phyloP scores from a whole-genome alignment of 1,140 invertebrate species.

The Caerostris darwini region DNA sequence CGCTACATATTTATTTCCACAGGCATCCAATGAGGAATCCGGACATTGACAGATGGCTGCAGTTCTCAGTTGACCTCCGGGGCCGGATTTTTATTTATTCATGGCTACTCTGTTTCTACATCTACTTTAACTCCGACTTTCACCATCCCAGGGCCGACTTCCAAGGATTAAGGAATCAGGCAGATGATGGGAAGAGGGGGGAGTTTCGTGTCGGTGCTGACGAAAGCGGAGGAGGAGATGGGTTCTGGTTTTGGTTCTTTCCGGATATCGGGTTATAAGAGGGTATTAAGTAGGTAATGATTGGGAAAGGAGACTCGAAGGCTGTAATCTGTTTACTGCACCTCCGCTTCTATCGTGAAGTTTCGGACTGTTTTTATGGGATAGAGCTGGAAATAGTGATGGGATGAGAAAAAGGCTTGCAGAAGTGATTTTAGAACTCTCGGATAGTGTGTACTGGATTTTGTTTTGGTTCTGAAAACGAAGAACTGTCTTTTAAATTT shows the following conservation, averaged over 20 bases:
- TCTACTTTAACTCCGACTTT: conserved; percentile 32
- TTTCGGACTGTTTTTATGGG: background rate
- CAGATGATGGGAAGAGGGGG: conserved; percentile 12
- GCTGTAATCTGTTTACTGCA: conserved; percentile 44
- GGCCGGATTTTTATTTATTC: conserved; percentile 14
- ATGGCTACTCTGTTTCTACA: conserved; percentile 38
- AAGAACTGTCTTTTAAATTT: no score
- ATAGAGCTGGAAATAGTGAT: background rate
- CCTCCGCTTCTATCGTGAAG: background rate
- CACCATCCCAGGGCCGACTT: conserved; percentile 1
- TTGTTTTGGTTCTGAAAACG: no score
- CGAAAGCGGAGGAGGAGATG: background rate
- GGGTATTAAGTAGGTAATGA: conserved; percentile 28
- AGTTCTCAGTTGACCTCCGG: conserved; percentile 17
- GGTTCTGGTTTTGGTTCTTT: background rate
- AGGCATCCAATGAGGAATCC: background rate
- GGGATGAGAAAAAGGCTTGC: background rate
- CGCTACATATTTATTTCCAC: conserved; percentile 5
- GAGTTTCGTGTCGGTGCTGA: background rate
- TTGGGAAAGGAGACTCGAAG: background rate
- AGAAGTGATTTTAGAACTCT: background rate
- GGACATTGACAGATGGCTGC: conserved; percentile 43
- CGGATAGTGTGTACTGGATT: no score
- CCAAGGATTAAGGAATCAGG: conserved; percentile 39
- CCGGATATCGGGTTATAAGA: background rate